A percentile compares a stretch with the other conserved stretches of the same genome.
These are phyloP conservation scores for Heliothis virescens DNA, from an alignment of 1,140 invertebrate genomes.

Conservation along the genomic window DNA sequence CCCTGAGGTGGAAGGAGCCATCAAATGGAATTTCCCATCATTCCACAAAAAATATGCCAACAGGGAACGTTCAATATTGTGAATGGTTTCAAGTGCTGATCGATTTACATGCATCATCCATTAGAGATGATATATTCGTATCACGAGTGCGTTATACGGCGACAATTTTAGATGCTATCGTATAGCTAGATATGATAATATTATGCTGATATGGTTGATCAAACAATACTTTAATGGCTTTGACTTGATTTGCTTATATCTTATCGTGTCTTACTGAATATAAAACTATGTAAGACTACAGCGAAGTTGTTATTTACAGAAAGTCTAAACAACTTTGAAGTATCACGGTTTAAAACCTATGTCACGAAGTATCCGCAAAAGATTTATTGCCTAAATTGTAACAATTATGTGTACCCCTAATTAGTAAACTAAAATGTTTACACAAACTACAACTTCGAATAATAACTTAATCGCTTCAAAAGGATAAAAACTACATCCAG, in stretches of 20 bases:
- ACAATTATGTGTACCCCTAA: neutral
- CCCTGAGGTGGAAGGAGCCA: conserved; percentile 17
- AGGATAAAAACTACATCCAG: conserved; percentile 19
- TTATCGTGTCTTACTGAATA: no score
- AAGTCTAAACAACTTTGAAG: no score
- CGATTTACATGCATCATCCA: conserved; percentile 56
- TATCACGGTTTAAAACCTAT: no score
- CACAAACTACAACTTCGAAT: neutral
- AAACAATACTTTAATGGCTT: neutral
- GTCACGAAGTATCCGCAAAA: no score
- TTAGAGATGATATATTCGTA: conserved; percentile 46
- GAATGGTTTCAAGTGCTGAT: conserved; percentile 44
- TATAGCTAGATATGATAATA: neutral
- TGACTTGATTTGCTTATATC: neutral
- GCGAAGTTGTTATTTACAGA: no score
- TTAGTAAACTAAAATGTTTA: neutral
- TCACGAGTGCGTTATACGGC: conserved; percentile 13
- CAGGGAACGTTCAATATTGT: conserved; percentile 36
- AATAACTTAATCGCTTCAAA: conserved; percentile 17
- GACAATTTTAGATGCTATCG: neutral
- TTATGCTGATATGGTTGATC: neutral
- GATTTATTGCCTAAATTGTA: neutral
- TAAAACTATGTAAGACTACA: no score
- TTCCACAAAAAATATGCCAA: conserved; percentile 37
- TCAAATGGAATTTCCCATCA: conserved; percentile 33